Base-by-base conservation (phyloP, 1,140 invertebrate genomes). In the Drosophila pachea region DNA sequence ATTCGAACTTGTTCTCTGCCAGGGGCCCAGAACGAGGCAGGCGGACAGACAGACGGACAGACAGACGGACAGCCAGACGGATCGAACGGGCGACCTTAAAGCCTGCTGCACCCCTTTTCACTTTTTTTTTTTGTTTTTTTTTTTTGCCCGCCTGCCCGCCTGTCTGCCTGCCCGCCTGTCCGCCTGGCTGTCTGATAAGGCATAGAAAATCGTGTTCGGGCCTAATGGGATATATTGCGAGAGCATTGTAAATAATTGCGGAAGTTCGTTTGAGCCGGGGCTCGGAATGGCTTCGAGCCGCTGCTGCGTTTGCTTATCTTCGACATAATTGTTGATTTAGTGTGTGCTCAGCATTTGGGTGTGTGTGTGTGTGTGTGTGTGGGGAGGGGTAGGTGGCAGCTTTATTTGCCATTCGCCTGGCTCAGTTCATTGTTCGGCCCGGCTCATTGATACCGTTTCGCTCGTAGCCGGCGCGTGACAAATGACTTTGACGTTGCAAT, bases 401-500 rank as follows among this genome's bases (percentile, higher is more conserved):
- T 60, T 75, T 83, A 75, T 83, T 83, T 83, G 72, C 58, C 67
- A 66, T 65, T 52, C 63, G 76, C 73, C 76, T 74, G 73, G 76
- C 79, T 84, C 81, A 86, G 76, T 84, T 84, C 81, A 86, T 84
- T 84, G 79, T 86, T 79, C 79, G 73, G 22, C 1, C 22, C 22
- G 22, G 22, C 76, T 76, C 76, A 76, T 75, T 84, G 79, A 84
- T 78, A 74, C 55, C 81, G 65, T 67, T 56, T 62, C 65, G 68
- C 50, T 22, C 50, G 76, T 62, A 50, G 76, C 49, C 66, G 81
- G 81, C 81, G 81, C 81, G 81, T 84, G 81, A 84, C 81, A 84
- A 84, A 84, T 86, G 81, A 84, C 81, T 84, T 81, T 86, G 81
- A 76, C 81, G 81, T 83, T 81, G 81, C 81, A 86, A 79, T 84